A percentile compares a stretch with the other conserved stretches of the same genome.
Conservation (phyloP, 53 echinoderm and acorn worm genomes). For the Luidia sarsii region DNA sequence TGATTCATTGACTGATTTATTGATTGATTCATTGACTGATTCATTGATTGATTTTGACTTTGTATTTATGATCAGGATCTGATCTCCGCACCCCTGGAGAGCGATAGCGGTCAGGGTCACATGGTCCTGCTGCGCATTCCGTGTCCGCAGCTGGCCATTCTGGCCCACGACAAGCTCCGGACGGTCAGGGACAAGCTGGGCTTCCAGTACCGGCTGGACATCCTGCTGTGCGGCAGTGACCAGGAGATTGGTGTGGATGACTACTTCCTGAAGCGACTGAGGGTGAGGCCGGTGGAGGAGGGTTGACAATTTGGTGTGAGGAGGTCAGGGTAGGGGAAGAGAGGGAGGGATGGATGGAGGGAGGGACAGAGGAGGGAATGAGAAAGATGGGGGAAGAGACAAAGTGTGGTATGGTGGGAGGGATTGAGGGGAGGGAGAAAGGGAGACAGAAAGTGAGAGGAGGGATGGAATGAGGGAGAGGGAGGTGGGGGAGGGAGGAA, state of each 20-base stretch:
- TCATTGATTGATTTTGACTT: neutral
- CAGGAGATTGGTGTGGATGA: constrained; percentile 75
- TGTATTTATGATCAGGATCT: constrained; percentile 40
- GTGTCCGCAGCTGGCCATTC: constrained; percentile 86
- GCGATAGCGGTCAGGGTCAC: constrained; percentile 63
- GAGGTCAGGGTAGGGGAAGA: too few species aligned
- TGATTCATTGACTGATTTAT: too few species aligned
- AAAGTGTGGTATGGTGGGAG: too few species aligned
- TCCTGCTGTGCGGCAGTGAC: constrained; percentile 69
- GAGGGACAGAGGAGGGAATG: too few species aligned
- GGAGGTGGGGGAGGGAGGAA: too few species aligned
- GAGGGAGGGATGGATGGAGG: too few species aligned
- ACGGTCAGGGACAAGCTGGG: constrained; percentile 89
- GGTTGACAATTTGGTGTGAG: too few species aligned
- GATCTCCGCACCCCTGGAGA: constrained; percentile 61
- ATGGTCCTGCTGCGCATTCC: constrained; percentile 83
- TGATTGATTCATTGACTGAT: neutral
- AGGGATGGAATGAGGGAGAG: too few species aligned
- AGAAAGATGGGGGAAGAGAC: too few species aligned
- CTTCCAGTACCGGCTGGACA: constrained; percentile 86
- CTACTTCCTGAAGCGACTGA: constrained; percentile 80
- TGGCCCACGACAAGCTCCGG: constrained; percentile 84
- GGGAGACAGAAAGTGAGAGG: too few species aligned
- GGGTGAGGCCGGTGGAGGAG: too few species aligned
- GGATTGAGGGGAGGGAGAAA: too few species aligned